Percentiles rank a stretch among this genome's conserved stretches.
These are phyloP conservation scores for Dendropsophus ebraccatus DNA, from an alignment of 2,113 vertebrate species.

Conservation along the genomic window DNA sequence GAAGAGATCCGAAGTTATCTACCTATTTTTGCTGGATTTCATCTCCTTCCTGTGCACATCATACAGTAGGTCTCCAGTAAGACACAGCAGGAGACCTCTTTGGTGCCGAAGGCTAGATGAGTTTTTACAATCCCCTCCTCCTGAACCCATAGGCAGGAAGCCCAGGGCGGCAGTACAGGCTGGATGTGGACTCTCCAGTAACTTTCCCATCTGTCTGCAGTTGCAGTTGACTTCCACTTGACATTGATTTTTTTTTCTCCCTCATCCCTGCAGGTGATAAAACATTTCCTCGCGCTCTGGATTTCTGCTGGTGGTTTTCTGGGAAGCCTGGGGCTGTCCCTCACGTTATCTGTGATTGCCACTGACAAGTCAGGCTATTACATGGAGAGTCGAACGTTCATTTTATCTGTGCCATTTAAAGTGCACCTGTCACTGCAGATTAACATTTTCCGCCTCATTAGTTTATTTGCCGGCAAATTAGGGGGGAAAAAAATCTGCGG, in stretches of 20 bases:
- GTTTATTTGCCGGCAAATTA: slow-evolving; percentile 3
- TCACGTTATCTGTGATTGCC: slow-evolving; percentile 11
- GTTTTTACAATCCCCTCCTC: background rate
- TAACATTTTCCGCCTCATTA: slow-evolving; percentile 4
- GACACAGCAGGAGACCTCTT: background rate
- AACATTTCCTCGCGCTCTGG: slow-evolving; percentile 5
- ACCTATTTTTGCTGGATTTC: too few species aligned
- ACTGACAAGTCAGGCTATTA: slow-evolving; percentile 17
- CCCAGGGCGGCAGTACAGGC: too few species aligned
- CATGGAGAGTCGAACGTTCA: background rate
- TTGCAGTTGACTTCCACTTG: slow-evolving; percentile 10
- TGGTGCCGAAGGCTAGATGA: background rate
- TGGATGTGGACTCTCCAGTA: background rate
- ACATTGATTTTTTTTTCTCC: slow-evolving; percentile 22
- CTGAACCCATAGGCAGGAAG: background rate
- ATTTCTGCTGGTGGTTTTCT: slow-evolving; percentile 11
- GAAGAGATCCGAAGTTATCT: too few species aligned
- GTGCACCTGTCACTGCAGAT: slow-evolving; percentile 20
- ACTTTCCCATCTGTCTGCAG: background rate
- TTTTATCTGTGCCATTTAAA: slow-evolving; percentile 6
- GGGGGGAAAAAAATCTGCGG: background rate
- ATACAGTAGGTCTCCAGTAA: background rate
- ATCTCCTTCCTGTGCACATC: background rate
- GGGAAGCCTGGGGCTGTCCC: slow-evolving; percentile 19
- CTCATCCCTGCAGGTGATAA: slow-evolving; percentile 31